Conservation (phyloP, 2,797 vertebrate genomes). For the Sebastes nivosus region DNA sequence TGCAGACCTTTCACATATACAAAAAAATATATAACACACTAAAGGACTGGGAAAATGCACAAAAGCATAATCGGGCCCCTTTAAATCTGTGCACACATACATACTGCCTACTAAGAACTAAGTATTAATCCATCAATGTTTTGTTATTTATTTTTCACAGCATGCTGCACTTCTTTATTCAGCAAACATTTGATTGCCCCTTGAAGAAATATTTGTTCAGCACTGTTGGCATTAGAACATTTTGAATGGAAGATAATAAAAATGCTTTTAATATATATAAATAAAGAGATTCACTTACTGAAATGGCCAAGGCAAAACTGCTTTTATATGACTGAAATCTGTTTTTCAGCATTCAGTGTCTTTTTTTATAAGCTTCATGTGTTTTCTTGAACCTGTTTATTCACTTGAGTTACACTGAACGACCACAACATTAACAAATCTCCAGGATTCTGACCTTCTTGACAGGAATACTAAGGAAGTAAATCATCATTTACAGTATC, state of each 20-base stretch:
- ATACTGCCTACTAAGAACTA: constrained; percentile 15
- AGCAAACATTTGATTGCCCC: not conserved
- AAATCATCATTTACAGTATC: not conserved
- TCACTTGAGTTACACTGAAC: fast-evolving
- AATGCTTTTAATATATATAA: not conserved
- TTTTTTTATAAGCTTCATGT: not conserved
- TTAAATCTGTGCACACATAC: not conserved
- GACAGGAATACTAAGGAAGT: not conserved
- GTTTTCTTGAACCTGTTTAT: not conserved
- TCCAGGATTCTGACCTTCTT: not conserved
- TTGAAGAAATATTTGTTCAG: not conserved
- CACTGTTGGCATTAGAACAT: not conserved
- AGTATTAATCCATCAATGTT: not conserved
- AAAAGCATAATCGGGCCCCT: too few species aligned
- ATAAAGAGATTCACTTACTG: not conserved
- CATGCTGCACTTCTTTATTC: not conserved
- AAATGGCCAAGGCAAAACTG: not conserved
- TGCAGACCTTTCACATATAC: too few species aligned
- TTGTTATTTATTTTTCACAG: not conserved
- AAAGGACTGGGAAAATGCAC: too few species aligned
- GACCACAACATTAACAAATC: not conserved
- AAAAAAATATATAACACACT: too few species aligned
- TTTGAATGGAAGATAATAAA: not conserved
- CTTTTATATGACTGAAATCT: not conserved
- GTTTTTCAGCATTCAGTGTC: not conserved